These are phyloP conservation scores for Lasioglossum lativentre DNA, from an alignment of 2,888 invertebrate genomes.

Conservation along the genomic window DNA sequence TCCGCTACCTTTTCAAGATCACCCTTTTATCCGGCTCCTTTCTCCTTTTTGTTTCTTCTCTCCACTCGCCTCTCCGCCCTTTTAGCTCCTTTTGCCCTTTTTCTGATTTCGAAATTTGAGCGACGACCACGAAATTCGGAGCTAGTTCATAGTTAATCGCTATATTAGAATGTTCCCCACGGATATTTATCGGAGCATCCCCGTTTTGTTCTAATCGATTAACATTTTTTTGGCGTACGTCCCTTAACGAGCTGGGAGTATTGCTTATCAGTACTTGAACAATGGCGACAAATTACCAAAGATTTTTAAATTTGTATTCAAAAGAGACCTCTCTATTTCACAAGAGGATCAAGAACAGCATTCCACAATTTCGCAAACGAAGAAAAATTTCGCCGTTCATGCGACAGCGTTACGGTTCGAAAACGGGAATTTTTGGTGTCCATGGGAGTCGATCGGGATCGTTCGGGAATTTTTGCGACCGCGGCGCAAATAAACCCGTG, in stretches of 20 bases:
- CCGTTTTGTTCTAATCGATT: neutral
- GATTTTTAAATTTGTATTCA: too few relatives aligned
- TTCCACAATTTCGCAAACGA: too few relatives aligned
- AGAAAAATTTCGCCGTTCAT: too few relatives aligned
- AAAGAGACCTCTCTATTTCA: too few relatives aligned
- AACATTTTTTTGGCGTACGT: neutral
- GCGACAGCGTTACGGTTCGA: neutral
- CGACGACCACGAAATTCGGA: neutral
- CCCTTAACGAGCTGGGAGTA: neutral
- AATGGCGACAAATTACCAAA: too few relatives aligned
- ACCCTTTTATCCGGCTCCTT: slow-evolving; percentile 42
- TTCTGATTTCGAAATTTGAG: neutral
- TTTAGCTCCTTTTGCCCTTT: neutral
- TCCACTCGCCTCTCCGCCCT: neutral
- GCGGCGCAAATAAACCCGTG: neutral
- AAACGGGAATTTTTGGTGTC: neutral
- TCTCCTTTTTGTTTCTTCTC: slow-evolving; percentile 16
- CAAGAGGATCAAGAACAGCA: too few relatives aligned
- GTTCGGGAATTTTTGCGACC: neutral
- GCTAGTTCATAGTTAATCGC: too few relatives aligned
- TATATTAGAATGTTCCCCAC: neutral
- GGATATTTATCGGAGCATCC: neutral
- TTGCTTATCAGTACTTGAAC: too few relatives aligned
- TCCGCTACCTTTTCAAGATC: slow-evolving; percentile 66
- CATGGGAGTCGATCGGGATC: neutral